phyloP scores from a whole-genome alignment of 1,140 invertebrate genomes.

The Cydia amplana region DNA sequence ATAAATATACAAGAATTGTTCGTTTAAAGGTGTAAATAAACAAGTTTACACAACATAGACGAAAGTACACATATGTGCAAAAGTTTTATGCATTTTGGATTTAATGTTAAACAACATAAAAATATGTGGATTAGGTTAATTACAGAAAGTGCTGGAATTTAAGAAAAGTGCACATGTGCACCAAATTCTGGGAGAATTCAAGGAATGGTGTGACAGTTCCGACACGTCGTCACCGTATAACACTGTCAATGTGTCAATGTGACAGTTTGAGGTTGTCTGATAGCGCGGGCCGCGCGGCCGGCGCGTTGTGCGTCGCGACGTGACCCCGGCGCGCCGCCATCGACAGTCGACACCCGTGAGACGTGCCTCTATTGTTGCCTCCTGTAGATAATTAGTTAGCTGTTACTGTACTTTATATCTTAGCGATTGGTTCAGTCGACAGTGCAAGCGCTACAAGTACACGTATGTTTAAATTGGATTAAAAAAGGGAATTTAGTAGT shows the following conservation, averaged over 20 bases:
- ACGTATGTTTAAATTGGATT: constrained; percentile 13
- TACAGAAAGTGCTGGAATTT: constrained; percentile 5
- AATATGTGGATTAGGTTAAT: constrained; percentile 23
- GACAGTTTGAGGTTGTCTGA: constrained; percentile 31
- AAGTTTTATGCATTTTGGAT: neutral
- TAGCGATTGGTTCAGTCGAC: constrained; percentile 53
- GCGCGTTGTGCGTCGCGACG: constrained; percentile 46
- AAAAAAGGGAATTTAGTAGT: neutral
- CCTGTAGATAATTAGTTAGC: constrained; percentile 74
- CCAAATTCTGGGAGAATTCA: constrained; percentile 4
- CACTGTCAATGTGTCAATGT: constrained; percentile 32
- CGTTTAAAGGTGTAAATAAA: too few species aligned
- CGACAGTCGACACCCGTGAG: constrained; percentile 33
- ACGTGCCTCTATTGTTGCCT: constrained; percentile 72
- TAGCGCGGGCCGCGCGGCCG: constrained; percentile 42
- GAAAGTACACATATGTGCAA: neutral
- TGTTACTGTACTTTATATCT: constrained; percentile 65
- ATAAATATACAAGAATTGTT: too few species aligned
- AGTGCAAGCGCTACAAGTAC: constrained; percentile 38
- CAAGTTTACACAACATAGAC: too few species aligned
- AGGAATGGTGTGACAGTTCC: constrained; percentile 21
- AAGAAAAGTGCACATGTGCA: constrained; percentile 13
- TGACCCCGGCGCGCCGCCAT: constrained; percentile 45
- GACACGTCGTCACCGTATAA: constrained; percentile 25
- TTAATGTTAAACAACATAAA: neutral